Percentiles rank a stretch among this genome's conserved stretches.
Evolutionary conservation across 2,888 invertebrate species (phyloP).

Genomic region (Stegophylla sp.): DNA sequence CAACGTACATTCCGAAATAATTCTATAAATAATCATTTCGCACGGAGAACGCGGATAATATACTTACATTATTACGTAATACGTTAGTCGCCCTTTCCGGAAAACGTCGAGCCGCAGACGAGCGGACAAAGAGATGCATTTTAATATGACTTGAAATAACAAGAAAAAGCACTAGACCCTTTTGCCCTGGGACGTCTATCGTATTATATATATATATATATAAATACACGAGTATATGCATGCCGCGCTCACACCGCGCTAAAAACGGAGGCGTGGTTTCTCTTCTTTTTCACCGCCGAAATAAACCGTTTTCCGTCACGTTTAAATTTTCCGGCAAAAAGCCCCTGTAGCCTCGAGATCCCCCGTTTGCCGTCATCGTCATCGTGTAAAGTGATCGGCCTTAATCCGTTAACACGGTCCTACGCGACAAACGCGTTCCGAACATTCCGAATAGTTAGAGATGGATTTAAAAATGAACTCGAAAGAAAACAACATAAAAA

Average conservation of each 20-base stretch:
- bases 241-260: background rate
- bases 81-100: background rate
- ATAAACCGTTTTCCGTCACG: conserved; percentile 14
- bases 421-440: conserved; percentile 14
- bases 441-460: conserved; percentile 13
- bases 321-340: conserved; percentile 2
- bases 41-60: no score
- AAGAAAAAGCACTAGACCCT: conserved; percentile 53
- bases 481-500: background rate
- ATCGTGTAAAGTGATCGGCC: background rate
- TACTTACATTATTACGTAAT: no score
- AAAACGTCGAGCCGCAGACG: conserved; percentile 25
- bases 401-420: conserved; percentile 26
- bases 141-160: conserved; percentile 37
- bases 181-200: conserved; percentile 22
- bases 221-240: no score
- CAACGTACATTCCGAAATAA: no score
- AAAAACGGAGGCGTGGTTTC: conserved; percentile 18
- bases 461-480: background rate
- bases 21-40: no score
- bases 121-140: conserved; percentile 42
- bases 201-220: conserved; percentile 1
- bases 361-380: conserved; percentile 2
- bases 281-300: background rate
- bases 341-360: background rate